Evolutionary conservation across 2,113 vertebrate genomes (phyloP).

Genomic region (Gasterosteus aculeatus): DNA sequence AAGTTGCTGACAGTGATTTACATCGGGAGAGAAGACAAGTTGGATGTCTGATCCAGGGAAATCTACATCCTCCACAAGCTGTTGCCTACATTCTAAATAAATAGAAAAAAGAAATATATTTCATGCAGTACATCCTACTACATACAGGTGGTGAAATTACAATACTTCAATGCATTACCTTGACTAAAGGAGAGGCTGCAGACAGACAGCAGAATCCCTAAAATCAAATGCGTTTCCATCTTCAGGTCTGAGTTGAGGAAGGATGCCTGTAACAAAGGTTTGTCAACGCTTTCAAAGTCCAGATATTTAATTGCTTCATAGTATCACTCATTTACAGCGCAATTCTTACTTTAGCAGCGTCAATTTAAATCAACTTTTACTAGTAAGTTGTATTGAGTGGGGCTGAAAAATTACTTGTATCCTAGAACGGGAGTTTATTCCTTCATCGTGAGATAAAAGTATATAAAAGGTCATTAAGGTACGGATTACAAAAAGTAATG

Average conservation of each 20-base stretch:
- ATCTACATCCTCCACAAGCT: slow-evolving; percentile 50
- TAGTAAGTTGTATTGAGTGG: background rate
- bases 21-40: slow-evolving; percentile 56
- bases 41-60: slow-evolving; percentile 66
- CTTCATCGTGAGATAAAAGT: too few species aligned
- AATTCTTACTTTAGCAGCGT: background rate
- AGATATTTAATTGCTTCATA: background rate
- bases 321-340: background rate
- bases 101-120: background rate
- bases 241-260: background rate
- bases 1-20: slow-evolving; percentile 65
- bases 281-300: background rate
- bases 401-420: background rate
- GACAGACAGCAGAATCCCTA: slow-evolving; percentile 31
- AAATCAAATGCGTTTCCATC: slow-evolving; percentile 38
- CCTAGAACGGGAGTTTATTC: background rate
- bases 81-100: slow-evolving; percentile 43
- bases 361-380: too few species aligned
- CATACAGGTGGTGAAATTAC: background rate
- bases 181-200: slow-evolving; percentile 36
- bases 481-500: background rate
- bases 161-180: slow-evolving; percentile 42
- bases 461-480: background rate
- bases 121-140: background rate
- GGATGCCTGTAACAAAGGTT: background rate